A percentile compares a stretch with the other conserved stretches of the same genome.
Evolutionary conservation across 2,113 vertebrate genomes (phyloP).

Genomic region (Hoplias malabaricus): DNA sequence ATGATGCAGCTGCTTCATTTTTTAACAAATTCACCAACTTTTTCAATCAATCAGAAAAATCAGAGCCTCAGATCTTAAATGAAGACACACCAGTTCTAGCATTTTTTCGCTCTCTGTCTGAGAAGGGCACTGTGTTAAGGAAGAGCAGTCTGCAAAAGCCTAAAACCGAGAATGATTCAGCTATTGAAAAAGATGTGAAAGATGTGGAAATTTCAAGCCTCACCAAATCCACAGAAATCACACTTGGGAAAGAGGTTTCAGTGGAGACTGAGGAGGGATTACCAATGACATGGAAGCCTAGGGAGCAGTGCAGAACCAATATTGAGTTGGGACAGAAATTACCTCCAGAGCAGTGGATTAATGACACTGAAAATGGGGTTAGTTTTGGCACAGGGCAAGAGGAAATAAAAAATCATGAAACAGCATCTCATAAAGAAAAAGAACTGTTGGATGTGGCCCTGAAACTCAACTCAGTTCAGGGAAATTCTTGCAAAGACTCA

Average conservation of each 20-base stretch:
- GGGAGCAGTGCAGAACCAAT: neutral
- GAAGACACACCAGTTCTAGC: constrained; percentile 73
- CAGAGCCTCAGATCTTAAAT: constrained; percentile 56
- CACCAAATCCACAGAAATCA: neutral
- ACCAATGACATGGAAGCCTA: constrained; percentile 2
- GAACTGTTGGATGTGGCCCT: neutral
- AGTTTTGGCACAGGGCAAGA: neutral
- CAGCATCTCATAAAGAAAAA: neutral
- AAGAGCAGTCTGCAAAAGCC: constrained; percentile 17
- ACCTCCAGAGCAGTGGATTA: neutral
- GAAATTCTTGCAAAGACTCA: constrained; percentile 1
- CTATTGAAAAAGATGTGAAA: constrained; percentile 17
- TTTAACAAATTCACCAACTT: constrained; percentile 70
- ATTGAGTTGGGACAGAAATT: neutral
- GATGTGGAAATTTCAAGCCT: constrained; percentile 23
- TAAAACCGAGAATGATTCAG: constrained; percentile 7
- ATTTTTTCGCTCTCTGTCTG: constrained; percentile 65
- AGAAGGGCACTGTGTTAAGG: neutral
- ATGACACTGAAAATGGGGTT: neutral
- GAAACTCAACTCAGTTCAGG: neutral
- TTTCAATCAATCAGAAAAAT: constrained; percentile 63
- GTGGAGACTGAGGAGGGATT: neutral
- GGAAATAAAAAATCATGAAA: constrained; percentile 1
- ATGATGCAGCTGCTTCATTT: constrained; percentile 49
- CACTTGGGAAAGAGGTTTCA: neutral